Conservation (phyloP, 2,113 vertebrate genomes). For the Ciconia maguari region DNA sequence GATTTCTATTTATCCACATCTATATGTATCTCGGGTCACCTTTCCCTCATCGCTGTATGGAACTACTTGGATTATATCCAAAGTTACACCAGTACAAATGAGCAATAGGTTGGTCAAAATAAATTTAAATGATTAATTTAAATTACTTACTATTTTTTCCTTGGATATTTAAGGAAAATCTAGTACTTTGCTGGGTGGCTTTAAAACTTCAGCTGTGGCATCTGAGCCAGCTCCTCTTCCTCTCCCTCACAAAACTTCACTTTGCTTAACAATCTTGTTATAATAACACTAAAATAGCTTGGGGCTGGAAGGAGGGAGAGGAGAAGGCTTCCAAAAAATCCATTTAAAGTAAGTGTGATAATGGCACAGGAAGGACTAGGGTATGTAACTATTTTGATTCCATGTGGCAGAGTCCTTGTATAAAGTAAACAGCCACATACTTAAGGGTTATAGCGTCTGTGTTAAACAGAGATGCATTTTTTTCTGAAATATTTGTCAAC, state of each 20-base stretch:
- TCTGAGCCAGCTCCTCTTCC: neutral
- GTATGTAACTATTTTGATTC: slow-evolving; percentile 4
- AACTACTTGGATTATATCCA: neutral
- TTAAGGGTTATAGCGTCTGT: neutral
- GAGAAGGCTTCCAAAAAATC: neutral
- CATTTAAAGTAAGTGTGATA: slow-evolving; percentile 32
- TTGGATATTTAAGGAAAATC: neutral
- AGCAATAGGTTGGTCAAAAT: neutral
- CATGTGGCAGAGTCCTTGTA: neutral
- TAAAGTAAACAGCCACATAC: neutral
- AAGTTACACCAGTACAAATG: neutral
- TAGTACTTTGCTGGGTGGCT: neutral
- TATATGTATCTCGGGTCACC: neutral
- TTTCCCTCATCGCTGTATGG: neutral
- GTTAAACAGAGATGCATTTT: neutral
- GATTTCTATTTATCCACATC: neutral
- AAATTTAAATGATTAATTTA: neutral
- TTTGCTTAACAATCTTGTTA: neutral
- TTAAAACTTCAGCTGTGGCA: neutral
- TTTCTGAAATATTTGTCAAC: neutral
- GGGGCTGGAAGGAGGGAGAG: neutral
- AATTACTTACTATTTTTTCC: neutral
- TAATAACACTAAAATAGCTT: slow-evolving; percentile 6
- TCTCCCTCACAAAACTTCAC: neutral
- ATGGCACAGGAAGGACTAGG: slow-evolving; percentile 3